Conservation (phyloP, 2,113 vertebrate genomes). For the Lophura nycthemera region DNA sequence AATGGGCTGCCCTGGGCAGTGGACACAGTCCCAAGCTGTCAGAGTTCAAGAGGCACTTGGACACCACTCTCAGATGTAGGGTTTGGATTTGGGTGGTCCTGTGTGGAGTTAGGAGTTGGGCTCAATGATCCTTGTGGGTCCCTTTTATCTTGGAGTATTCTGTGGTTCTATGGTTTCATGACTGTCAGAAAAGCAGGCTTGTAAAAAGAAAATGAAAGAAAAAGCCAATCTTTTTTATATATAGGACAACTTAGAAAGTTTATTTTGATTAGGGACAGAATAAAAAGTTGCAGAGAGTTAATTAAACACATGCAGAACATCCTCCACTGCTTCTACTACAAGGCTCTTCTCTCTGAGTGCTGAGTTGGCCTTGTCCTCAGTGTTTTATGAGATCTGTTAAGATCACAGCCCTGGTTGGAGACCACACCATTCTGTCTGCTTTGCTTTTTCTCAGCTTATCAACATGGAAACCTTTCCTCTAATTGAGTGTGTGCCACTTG, state of each 20-base stretch:
- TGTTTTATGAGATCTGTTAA: not conserved
- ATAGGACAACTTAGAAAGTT: not conserved
- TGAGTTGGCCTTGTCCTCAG: not conserved
- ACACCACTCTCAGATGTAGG: too few relatives aligned
- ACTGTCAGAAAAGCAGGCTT: not conserved
- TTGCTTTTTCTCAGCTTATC: not conserved
- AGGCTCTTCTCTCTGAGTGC: not conserved
- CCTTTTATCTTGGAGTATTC: too few relatives aligned
- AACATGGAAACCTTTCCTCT: not conserved
- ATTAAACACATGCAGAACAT: not conserved
- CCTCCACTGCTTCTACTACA: not conserved
- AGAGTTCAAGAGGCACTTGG: too few relatives aligned
- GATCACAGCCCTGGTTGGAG: not conserved
- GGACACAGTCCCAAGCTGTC: too few relatives aligned
- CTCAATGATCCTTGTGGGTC: too few relatives aligned
- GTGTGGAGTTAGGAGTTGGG: too few relatives aligned
- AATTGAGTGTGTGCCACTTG: not conserved
- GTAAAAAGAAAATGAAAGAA: not conserved
- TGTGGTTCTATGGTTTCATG: too few relatives aligned
- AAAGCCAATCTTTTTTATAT: not conserved
- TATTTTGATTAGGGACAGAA: not conserved
- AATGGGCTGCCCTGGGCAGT: too few relatives aligned
- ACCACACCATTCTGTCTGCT: not conserved
- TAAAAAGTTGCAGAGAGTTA: not conserved
- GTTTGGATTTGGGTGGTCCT: too few relatives aligned